phyloP scores from a whole-genome alignment of 2,797 vertebrate genomes.

The Pantherophis alleghaniensis region DNA sequence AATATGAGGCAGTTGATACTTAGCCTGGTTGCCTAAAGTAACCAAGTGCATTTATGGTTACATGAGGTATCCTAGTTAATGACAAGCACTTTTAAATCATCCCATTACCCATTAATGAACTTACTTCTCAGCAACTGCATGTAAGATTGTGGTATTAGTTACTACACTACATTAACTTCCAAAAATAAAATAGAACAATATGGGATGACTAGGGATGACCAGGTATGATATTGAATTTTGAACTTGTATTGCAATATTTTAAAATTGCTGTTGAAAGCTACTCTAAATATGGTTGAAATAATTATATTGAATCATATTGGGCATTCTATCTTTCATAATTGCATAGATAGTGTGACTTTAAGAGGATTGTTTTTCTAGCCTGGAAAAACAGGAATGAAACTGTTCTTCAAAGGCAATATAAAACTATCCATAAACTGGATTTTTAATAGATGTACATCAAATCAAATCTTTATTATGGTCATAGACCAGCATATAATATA shows the following conservation, averaged over 20 bases:
- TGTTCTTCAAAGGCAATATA: not conserved
- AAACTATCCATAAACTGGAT: not conserved
- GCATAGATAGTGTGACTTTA: not conserved
- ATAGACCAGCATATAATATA: too few species aligned
- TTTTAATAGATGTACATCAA: not conserved
- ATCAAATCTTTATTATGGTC: too few species aligned
- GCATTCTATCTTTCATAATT: not conserved
- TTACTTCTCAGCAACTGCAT: not conserved
- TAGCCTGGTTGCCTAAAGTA: not conserved
- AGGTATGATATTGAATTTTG: not conserved
- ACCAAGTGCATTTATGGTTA: not conserved
- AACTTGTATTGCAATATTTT: not conserved
- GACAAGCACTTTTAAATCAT: not conserved
- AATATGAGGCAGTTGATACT: not conserved
- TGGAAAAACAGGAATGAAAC: not conserved
- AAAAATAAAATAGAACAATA: not conserved
- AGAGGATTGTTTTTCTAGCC: not conserved
- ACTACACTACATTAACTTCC: not conserved
- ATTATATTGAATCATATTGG: not conserved
- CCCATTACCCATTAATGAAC: not conserved
- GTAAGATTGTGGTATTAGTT: not conserved
- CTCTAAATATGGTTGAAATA: not conserved
- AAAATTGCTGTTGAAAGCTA: rapidly evolving
- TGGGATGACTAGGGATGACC: not conserved
- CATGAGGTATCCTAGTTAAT: not conserved